Evolutionary conservation across 2,888 invertebrate genomes (phyloP), one percentile per base, ranked within the genome.

Genomic region (Choreutis nemorana): DNA sequence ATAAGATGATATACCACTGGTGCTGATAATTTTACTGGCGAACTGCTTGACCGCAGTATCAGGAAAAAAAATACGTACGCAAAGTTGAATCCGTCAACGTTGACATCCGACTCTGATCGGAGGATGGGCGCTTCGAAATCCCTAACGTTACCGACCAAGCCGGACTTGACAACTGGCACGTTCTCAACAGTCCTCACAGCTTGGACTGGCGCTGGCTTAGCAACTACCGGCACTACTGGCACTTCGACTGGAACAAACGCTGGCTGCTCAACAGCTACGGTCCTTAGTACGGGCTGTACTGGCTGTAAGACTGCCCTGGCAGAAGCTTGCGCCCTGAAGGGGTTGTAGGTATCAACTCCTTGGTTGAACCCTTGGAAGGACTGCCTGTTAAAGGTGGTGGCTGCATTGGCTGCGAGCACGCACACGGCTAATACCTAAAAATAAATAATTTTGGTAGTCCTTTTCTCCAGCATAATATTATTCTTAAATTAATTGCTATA

Each of bases 11-110:
- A n/a, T n/a, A n/a, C n/a, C n/a, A n/a, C n/a, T n/a, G n/a, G n/a
- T n/a, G n/a, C n/a, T n/a, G n/a, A 8, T 2, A 2, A 14, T 2
- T 25, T 25, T n/a, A n/a, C n/a, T n/a, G n/a, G n/a, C n/a, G n/a
- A n/a, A n/a, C n/a, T n/a, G n/a, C n/a, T n/a, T n/a, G n/a, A n/a
- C n/a, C n/a, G n/a, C n/a, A n/a, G n/a, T n/a, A n/a, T n/a, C n/a
- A n/a, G n/a, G n/a, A n/a, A 11, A 20, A 13, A 18, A 5, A 11
- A n/a, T 9, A 35, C 37, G 31, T 28, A 65, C 65, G 0, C n/a
- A 33, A 45, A 58, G 11, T 28, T 36, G 44, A 25, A 66, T 5
- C 58, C 46, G 1, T 57, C 45, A 9, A 43, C 9, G 2, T n/a
- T 26, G 8, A 58, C 42, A 1, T 55, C 48, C 4, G 40, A 34